Percentiles rank a stretch among this genome's conserved stretches.
Conservation (phyloP, 2,888 invertebrate species). For the Platerodrilus igneus region DNA sequence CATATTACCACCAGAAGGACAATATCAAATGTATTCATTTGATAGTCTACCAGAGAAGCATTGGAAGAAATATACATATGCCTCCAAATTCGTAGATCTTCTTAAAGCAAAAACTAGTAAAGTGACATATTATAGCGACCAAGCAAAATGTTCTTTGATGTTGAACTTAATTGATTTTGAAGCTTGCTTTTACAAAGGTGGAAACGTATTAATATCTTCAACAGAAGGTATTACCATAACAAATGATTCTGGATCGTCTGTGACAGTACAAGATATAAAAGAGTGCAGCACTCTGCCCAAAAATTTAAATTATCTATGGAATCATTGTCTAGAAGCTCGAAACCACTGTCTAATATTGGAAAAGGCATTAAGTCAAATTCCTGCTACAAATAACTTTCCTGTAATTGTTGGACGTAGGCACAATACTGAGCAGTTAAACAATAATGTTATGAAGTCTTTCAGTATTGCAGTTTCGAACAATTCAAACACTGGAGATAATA, state of each 20-base stretch:
- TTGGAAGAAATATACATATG: slow-evolving; percentile 90
- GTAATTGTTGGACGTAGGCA: slow-evolving; percentile 79
- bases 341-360: slow-evolving; percentile 73
- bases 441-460: too few species aligned
- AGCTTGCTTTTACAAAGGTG: slow-evolving; percentile 69
- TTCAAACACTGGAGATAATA: slow-evolving; percentile 29
- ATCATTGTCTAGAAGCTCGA: slow-evolving; percentile 64
- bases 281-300: slow-evolving; percentile 46
- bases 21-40: slow-evolving; percentile 72
- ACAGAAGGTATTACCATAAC: slow-evolving; percentile 60
- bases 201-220: slow-evolving; percentile 59
- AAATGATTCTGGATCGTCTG: slow-evolving; percentile 49
- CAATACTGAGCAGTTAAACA: slow-evolving; percentile 36
- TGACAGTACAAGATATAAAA: slow-evolving; percentile 52
- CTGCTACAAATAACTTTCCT: slow-evolving; percentile 70
- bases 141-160: slow-evolving; percentile 89
- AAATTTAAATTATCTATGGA: slow-evolving; percentile 50
- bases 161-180: slow-evolving; percentile 86
- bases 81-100: slow-evolving; percentile 81
- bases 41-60: slow-evolving; percentile 81
- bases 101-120: slow-evolving; percentile 92
- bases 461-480: too few species aligned
- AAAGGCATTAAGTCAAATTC: slow-evolving; percentile 60
- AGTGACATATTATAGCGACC: slow-evolving; percentile 77
- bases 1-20: slow-evolving; percentile 56